Evolutionary conservation across 2,113 vertebrate genomes (phyloP).

Genomic region (Brachyhypopomus occidentalis): DNA sequence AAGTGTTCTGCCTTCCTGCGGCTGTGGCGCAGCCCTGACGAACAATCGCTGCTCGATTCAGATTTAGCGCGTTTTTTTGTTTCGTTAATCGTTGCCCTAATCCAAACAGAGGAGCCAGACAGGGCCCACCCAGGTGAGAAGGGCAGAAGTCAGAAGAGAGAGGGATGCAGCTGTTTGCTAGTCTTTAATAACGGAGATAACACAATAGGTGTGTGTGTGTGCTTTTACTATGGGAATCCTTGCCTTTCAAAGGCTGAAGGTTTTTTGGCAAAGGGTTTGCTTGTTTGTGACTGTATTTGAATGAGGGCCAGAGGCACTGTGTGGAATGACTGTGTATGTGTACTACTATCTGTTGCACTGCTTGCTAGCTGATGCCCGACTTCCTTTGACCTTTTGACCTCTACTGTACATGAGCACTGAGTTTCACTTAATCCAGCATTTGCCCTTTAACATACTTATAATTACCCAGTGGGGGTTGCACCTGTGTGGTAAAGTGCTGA

Average conservation of each 20-base stretch:
- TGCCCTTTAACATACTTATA: too few relatives aligned
- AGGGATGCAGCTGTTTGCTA: constrained; percentile 57
- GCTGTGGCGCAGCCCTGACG: constrained; percentile 60
- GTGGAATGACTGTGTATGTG: neutral
- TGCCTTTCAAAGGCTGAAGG: constrained; percentile 29
- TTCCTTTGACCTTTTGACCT: constrained; percentile 46
- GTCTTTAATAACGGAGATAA: constrained; percentile 46
- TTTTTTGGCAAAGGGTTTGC: constrained; percentile 50
- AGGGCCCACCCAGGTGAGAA: constrained; percentile 55
- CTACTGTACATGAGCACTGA: constrained; percentile 7
- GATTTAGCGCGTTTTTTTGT: constrained; percentile 54
- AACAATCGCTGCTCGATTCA: constrained; percentile 57
- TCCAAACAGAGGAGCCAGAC: constrained; percentile 61
- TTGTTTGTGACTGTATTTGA: constrained; percentile 52
- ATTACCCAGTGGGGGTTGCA: too few relatives aligned
- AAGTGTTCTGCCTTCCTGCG: constrained; percentile 69
- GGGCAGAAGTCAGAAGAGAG: constrained; percentile 52
- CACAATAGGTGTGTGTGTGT: constrained; percentile 48
- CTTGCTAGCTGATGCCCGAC: constrained; percentile 29
- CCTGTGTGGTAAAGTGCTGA: too few relatives aligned
- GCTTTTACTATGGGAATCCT: constrained; percentile 50
- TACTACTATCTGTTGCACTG: constrained; percentile 24
- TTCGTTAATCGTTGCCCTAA: constrained; percentile 61
- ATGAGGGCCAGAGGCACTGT: constrained; percentile 17
- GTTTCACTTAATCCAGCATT: too few relatives aligned